Percentiles rank a stretch among this genome's conserved stretches.
Conservation (phyloP, 2,113 vertebrate species). For the Xiphophorus couchianus region DNA sequence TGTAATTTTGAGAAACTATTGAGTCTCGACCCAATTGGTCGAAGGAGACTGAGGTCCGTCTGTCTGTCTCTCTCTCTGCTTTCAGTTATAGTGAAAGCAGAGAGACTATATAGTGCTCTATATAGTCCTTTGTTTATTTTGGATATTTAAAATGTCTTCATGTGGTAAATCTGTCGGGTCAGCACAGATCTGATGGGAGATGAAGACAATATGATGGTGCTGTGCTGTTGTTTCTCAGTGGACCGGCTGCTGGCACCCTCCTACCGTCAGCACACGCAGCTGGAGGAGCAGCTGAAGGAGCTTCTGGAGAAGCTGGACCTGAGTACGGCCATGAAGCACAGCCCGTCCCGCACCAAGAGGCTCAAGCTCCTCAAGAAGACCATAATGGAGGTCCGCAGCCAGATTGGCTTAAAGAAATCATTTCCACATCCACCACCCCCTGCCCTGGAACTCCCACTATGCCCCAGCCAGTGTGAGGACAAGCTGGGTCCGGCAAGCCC, state of each 20-base stretch:
- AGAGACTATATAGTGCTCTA: too few relatives aligned
- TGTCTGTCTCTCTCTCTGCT: too few relatives aligned
- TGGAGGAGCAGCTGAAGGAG: slow-evolving; percentile 91
- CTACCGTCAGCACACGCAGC: slow-evolving; percentile 84
- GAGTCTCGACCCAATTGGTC: too few relatives aligned
- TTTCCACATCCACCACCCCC: slow-evolving; percentile 59
- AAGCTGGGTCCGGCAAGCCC: slow-evolving; percentile 30
- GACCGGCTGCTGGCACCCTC: slow-evolving; percentile 91
- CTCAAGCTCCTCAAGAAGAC: slow-evolving; percentile 93
- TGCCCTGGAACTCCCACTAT: slow-evolving; percentile 59
- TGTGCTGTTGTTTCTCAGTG: slow-evolving; percentile 78
- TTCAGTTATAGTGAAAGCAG: too few relatives aligned
- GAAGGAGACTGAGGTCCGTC: too few relatives aligned
- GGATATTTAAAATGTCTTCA: too few relatives aligned
- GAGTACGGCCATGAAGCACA: slow-evolving; percentile 93
- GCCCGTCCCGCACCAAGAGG: slow-evolving; percentile 93
- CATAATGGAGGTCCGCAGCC: slow-evolving; percentile 87
- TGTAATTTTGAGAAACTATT: too few relatives aligned
- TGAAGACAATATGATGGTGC: not conserved
- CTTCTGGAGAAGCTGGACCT: slow-evolving; percentile 94
- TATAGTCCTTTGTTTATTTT: too few relatives aligned
- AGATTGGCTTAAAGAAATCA: slow-evolving; percentile 85
- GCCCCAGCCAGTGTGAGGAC: slow-evolving; percentile 63
- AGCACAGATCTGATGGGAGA: too few relatives aligned
- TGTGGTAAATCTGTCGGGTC: too few relatives aligned